phyloP scores from a whole-genome alignment of 2,797 vertebrate species.

The Siniperca undulata region DNA sequence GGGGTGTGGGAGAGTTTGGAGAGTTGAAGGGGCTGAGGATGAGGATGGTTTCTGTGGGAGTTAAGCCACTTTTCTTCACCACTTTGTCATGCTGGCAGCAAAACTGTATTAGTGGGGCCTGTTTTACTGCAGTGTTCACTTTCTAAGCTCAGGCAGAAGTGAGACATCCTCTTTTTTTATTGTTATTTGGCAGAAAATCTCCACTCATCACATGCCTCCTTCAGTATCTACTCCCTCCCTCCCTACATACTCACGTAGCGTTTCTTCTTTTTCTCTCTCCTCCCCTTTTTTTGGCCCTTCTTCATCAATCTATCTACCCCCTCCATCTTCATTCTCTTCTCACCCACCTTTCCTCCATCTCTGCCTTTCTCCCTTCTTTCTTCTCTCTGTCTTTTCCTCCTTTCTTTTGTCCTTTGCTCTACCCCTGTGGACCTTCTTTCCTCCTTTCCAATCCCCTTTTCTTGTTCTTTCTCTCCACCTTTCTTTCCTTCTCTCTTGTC shows the following conservation, averaged over 20 bases:
- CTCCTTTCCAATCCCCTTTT: constrained; percentile 9
- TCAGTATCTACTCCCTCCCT: constrained; percentile 26
- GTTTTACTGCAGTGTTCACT: constrained; percentile 78
- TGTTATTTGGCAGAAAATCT: constrained; percentile 69
- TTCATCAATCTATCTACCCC: constrained; percentile 5
- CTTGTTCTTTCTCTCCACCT: background rate
- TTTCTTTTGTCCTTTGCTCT: background rate
- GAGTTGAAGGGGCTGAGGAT: constrained; percentile 51
- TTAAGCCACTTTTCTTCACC: constrained; percentile 64
- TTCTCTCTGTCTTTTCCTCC: background rate
- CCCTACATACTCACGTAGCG: background rate
- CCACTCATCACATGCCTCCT: constrained; percentile 65
- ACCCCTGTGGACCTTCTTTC: background rate
- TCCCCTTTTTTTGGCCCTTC: constrained; percentile 12
- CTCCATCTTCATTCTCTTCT: background rate
- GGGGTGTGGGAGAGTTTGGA: constrained; percentile 54
- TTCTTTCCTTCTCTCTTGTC: background rate
- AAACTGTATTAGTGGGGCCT: constrained; percentile 63
- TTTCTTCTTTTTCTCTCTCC: constrained; percentile 8
- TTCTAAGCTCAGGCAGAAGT: constrained; percentile 60
- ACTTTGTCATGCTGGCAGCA: constrained; percentile 75
- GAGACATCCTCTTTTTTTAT: constrained; percentile 70
- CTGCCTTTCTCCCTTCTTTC: background rate
- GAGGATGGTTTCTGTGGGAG: constrained; percentile 64
- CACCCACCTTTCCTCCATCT: background rate